phyloP scores from a whole-genome alignment of 2,888 invertebrate species.

The Drosophila seclusa region DNA sequence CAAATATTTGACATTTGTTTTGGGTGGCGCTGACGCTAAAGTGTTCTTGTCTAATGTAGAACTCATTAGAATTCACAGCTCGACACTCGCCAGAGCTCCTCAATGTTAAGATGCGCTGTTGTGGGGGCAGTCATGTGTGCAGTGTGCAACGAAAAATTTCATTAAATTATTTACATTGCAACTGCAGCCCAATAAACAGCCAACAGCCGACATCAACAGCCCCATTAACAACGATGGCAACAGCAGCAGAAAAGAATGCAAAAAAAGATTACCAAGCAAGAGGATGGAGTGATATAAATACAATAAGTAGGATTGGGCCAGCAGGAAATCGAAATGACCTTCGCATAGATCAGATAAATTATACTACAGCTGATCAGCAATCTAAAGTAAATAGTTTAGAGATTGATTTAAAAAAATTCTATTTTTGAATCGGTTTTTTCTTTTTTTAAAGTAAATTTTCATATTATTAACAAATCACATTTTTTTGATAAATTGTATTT shows the following conservation, averaged over 20 bases:
- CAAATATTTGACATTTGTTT: slow-evolving; percentile 79
- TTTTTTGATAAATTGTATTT: not conserved
- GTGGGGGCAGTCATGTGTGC: slow-evolving; percentile 17
- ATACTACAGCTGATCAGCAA: not conserved
- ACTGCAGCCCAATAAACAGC: slow-evolving; percentile 38
- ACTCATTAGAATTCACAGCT: slow-evolving; percentile 46
- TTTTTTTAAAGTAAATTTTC: not conserved
- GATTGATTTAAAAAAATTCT: not conserved
- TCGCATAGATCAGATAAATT: not conserved
- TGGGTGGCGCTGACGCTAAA: slow-evolving; percentile 44
- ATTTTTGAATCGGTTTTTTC: not conserved
- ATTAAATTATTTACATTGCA: slow-evolving; percentile 57
- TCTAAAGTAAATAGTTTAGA: not conserved
- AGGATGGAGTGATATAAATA: slow-evolving; percentile 7
- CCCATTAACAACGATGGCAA: slow-evolving; percentile 50
- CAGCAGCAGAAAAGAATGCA: slow-evolving; percentile 7
- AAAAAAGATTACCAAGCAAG: not conserved
- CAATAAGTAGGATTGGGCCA: slow-evolving; percentile 4
- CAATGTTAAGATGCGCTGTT: slow-evolving; percentile 9
- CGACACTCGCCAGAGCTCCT: slow-evolving; percentile 5
- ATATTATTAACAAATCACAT: not conserved
- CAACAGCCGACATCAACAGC: slow-evolving; percentile 43
- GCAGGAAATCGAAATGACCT: slow-evolving; percentile 16
- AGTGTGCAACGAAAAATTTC: slow-evolving; percentile 49
- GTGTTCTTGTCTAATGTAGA: slow-evolving; percentile 52